Evolutionary conservation across 2,888 invertebrate genomes (phyloP), one percentile per base, ranked within the genome.

Genomic region (Drosophila siamana): DNA sequence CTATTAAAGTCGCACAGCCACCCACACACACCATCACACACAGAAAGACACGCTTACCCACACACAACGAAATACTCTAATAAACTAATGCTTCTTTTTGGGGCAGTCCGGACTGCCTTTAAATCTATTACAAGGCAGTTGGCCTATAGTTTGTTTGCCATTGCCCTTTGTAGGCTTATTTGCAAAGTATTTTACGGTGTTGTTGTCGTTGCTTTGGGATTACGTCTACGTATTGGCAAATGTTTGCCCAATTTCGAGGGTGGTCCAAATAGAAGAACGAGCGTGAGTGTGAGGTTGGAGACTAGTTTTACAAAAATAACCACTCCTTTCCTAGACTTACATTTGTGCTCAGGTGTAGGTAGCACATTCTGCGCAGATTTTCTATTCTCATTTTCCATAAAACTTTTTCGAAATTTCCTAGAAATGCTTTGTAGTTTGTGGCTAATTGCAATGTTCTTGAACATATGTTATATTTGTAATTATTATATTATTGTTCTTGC

Each of bases 61-160:
- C 63, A 48, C 50, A 60, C 52, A 51, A 33, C 22, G 38, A 54
- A 55, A 69, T 40, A 52, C 57, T 86, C 74, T 79, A 87, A 88
- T 83, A 83, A 88, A 87, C 83, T 87, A 83, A 83, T 83, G 88
- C 76, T 74, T 64, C 28, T 54, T 68, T 61, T 66, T 59, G 64
- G 77, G 75, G 51, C 48, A 65, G 48, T 44, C 62, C 48, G 33
- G 62, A 11, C 16, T 65, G 56, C 60, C 69, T 84, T 73, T 78
- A 86, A 81, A 87, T 85, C 81, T 85, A 87, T 84, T 84, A 75
- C 74, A 47, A 47, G 74, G 30, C 75, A 70, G 84, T 86, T 75
- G 77, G 38, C 28, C 43, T 36, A 51, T 48, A 69, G 74, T 74
- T 74, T 62, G 61, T 66, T 75, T 64, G 40, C 44, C 57, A 56